Evolutionary conservation across 1,140 invertebrate species (phyloP).

Genomic region (Lethrus apterus): DNA sequence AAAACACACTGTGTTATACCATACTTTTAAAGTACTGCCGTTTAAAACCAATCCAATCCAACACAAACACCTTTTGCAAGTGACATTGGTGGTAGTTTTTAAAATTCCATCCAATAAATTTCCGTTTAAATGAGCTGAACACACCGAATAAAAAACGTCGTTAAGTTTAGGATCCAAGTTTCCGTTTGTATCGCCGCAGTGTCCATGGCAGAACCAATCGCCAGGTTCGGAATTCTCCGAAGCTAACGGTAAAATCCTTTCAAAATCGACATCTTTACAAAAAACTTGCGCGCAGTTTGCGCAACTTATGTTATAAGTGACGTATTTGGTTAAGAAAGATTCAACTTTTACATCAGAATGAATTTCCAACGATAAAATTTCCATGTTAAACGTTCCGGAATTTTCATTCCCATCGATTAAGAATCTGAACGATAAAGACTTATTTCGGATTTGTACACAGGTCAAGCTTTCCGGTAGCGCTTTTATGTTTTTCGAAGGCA

Average conservation of each 20-base stretch:
- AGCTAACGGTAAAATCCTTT: slow-evolving; percentile 48
- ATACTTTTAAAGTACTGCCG: slow-evolving; percentile 26
- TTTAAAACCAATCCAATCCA: slow-evolving; percentile 42
- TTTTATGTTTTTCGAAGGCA: slow-evolving; percentile 44
- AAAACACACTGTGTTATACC: slow-evolving; percentile 34
- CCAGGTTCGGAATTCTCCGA: slow-evolving; percentile 46
- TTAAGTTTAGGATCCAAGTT: slow-evolving; percentile 40
- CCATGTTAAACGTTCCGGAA: slow-evolving; percentile 45
- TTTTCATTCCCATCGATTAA: slow-evolving; percentile 25
- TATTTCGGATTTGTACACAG: slow-evolving; percentile 28
- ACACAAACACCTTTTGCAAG: slow-evolving; percentile 47
- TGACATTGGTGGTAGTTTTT: slow-evolving; percentile 43
- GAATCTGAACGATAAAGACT: slow-evolving; percentile 31
- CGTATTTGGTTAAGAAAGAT: slow-evolving; percentile 33
- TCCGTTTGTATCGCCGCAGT: slow-evolving; percentile 24
- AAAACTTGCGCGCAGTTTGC: slow-evolving; percentile 46
- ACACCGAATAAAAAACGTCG: slow-evolving; percentile 47
- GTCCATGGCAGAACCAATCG: slow-evolving; percentile 51
- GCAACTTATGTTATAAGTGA: slow-evolving; percentile 41
- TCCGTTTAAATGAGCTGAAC: slow-evolving; percentile 44
- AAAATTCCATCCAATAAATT: slow-evolving; percentile 38
- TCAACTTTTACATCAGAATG: slow-evolving; percentile 20
- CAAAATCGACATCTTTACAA: slow-evolving; percentile 36
- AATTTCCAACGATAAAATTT: slow-evolving; percentile 40
- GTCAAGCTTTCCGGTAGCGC: slow-evolving; percentile 28